Evolutionary conservation across 2,113 vertebrate genomes (phyloP), one percentile per base, ranked within the genome.

Genomic region (Oceanodroma tethys): DNA sequence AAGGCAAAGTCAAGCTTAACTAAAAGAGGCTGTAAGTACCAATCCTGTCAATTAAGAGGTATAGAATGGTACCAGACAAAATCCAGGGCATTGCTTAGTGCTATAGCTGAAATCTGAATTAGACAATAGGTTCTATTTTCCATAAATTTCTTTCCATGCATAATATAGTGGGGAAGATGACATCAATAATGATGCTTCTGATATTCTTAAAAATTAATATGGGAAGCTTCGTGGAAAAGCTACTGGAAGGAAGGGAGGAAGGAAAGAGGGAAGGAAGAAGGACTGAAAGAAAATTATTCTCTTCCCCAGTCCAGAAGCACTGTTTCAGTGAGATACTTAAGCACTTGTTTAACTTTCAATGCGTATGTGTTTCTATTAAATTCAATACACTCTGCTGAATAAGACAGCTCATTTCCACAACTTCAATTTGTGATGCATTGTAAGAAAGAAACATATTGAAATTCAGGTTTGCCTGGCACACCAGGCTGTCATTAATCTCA

Each of bases 371-470:
- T 95, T 94, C 81, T 73, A 53, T 74, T 94, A 78, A 87, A 94
- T 76, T 95, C 81, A 94, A 74, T 84, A 91, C 58, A 85, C 36
- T 90, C 48, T 66, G 53, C 32, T 93, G 81, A 94, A 76, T 90
- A 84, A 94, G 84, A 75, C 70, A 91, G 72, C 70, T 92, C 9
- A 0, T 81, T 95, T 95, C 92, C 84, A 90, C 90, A 86, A 74
- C 55, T 95, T 88, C 81, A 87, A 74, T 93, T 97, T 91, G 52
- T 65, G 88, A 92, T 94, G 52, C 71, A 78, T 38, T 76, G 22
- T 71, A 95, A 96, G 71, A 94, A 89, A 82, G 66, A 92, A 93
- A 88, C 40, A 73, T 80, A 95, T 63, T 93, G 92, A 88, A 95
- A 94, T 94, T 96, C 75, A 94, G 56, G 67, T 95, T 96, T 93